These are phyloP conservation scores for Sardina pilchardus DNA, from an alignment of 2,113 vertebrate species.

Conservation along the genomic window DNA sequence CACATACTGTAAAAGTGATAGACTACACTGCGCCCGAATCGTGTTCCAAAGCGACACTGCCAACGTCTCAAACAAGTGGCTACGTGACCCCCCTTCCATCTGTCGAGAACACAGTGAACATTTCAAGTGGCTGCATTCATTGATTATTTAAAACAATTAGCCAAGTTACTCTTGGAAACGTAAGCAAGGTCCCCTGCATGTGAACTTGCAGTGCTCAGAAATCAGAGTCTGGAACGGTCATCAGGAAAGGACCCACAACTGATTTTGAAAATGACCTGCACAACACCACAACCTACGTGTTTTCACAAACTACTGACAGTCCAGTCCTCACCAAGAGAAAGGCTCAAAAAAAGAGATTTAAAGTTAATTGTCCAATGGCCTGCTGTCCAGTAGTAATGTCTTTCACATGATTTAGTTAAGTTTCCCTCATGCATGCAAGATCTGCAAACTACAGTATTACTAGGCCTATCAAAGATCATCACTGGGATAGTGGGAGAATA, in stretches of 20 bases:
- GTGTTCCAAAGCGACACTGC: not conserved
- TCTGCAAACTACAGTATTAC: too few relatives aligned
- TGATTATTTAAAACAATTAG: conserved; percentile 13
- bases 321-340: not conserved
- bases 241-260: not conserved
- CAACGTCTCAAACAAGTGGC: not conserved
- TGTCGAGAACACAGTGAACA: not conserved
- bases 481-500: too few relatives aligned
- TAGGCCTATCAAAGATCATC: too few relatives aligned
- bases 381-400: too few relatives aligned
- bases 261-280: not conserved
- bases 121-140: not conserved
- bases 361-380: too few relatives aligned
- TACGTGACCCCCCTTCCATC: not conserved
- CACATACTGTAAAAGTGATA: not conserved
- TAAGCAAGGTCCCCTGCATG: not conserved
- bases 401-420: too few relatives aligned
- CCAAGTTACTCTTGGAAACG: not conserved
- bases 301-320: not conserved
- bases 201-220: not conserved
- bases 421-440: too few relatives aligned
- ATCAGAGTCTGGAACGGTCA: not conserved
- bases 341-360: too few relatives aligned
- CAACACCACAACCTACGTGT: not conserved
- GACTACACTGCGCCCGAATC: not conserved